Conservation (phyloP, 2,113 vertebrate species). For the Sinocyclocheilus anshuiensis region DNA sequence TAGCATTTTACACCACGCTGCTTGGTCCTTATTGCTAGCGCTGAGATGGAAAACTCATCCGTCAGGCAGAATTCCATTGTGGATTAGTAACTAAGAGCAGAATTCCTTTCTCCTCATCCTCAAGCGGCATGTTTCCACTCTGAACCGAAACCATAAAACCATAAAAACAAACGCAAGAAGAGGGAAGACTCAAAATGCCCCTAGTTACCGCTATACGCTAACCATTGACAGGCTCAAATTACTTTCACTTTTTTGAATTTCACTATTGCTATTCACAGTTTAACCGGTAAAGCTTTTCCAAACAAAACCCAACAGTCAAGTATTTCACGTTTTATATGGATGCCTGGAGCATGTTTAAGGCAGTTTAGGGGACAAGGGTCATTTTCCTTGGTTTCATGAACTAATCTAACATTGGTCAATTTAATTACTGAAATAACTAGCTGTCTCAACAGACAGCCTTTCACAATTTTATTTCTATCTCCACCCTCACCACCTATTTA, state of each 20-base stretch:
- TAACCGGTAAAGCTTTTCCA: background rate
- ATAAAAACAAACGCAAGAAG: background rate
- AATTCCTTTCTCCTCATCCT: slow-evolving; percentile 60
- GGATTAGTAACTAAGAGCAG: slow-evolving; percentile 75
- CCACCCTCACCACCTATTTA: slow-evolving; percentile 2
- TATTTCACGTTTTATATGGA: background rate
- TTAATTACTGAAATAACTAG: background rate
- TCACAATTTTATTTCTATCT: slow-evolving; percentile 48
- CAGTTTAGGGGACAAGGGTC: background rate
- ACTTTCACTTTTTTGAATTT: background rate
- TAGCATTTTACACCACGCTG: slow-evolving; percentile 1
- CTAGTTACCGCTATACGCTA: background rate
- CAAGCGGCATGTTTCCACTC: slow-evolving; percentile 52
- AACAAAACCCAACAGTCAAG: background rate
- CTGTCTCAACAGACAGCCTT: slow-evolving; percentile 54
- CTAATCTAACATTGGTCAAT: background rate
- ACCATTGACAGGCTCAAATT: background rate
- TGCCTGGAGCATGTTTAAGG: background rate
- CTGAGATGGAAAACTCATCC: slow-evolving; percentile 51
- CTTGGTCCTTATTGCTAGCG: slow-evolving; percentile 50
- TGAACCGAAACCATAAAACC: slow-evolving; percentile 36
- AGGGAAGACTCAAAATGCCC: background rate
- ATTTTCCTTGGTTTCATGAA: background rate
- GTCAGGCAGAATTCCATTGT: slow-evolving; percentile 68
- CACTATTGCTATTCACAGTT: background rate